These are phyloP conservation scores for Myiothlypis chrysogaster DNA, from an alignment of 2,797 vertebrate genomes.

Conservation along the genomic window DNA sequence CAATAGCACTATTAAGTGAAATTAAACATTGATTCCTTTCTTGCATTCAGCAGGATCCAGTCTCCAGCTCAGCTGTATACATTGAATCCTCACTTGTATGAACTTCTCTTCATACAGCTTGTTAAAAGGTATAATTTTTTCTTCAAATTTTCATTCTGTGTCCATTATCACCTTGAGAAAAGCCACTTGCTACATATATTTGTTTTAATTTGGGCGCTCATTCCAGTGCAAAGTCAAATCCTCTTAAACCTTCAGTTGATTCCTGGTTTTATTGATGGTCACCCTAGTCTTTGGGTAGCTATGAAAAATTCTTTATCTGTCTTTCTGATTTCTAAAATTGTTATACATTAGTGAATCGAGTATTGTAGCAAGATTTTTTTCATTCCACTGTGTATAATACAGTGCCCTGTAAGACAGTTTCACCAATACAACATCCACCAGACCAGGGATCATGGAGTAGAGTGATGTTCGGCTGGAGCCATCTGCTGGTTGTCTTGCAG, in stretches of 20 bases:
- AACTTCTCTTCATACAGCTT: not conserved
- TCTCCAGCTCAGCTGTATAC: not conserved
- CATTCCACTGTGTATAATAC: not conserved
- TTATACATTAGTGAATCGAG: not conserved
- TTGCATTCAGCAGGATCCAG: not conserved
- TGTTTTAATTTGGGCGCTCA: not conserved
- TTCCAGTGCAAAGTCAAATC: not conserved
- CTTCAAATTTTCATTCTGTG: not conserved
- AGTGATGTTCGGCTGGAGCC: not conserved
- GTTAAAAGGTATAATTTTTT: not conserved
- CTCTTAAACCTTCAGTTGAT: not conserved
- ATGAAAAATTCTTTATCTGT: not conserved
- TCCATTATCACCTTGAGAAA: not conserved
- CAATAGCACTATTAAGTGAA: not conserved
- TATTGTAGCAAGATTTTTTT: not conserved
- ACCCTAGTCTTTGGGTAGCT: not conserved
- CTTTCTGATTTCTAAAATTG: not conserved
- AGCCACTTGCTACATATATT: not conserved
- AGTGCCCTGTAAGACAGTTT: not conserved
- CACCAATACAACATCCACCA: not conserved
- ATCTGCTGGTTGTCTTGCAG: slow-evolving; percentile 7
- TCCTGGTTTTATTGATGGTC: not conserved
- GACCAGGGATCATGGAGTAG: accelerated
- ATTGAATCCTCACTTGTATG: not conserved
- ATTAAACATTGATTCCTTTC: not conserved